Percentiles rank a stretch among this genome's conserved stretches.
Evolutionary conservation across 2,113 vertebrate genomes (phyloP).

Genomic region (Pygoscelis adeliae): DNA sequence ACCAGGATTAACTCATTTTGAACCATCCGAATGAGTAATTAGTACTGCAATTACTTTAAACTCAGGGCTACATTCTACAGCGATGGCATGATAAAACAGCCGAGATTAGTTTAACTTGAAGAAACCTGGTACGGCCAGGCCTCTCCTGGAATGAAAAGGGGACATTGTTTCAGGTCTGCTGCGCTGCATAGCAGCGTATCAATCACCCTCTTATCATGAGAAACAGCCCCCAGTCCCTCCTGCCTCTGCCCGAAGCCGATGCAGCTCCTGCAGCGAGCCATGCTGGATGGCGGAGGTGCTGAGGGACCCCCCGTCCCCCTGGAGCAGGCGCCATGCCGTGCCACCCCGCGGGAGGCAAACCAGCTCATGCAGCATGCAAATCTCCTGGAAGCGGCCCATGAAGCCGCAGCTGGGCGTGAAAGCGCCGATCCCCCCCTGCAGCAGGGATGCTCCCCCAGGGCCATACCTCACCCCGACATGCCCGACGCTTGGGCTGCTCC

Average conservation of each 20-base stretch:
- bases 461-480: not conserved
- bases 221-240: not conserved
- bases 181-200: conserved; percentile 49
- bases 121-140: not conserved
- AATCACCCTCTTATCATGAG: conserved; percentile 37
- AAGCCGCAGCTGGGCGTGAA: not conserved
- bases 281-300: not conserved
- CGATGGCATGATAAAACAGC: conserved; percentile 33
- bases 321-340: not conserved
- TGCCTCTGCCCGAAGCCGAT: not conserved
- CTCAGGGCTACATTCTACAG: conserved; percentile 28
- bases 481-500: not conserved
- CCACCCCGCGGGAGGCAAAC: not conserved
- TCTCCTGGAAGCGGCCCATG: not conserved
- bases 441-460: not conserved
- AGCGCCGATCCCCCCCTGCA: not conserved
- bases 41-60: conserved; percentile 57
- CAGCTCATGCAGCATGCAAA: conserved; percentile 27
- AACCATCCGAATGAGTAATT: conserved; percentile 49
- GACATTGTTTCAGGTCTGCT: conserved; percentile 45
- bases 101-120: conserved; percentile 43
- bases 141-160: conserved; percentile 24
- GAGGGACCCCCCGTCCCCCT: accelerated
- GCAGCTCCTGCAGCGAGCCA: not conserved
- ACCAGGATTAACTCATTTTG: conserved; percentile 37